Conservation (phyloP, 2,797 vertebrate species). For the Gymnopithys bicolor region DNA sequence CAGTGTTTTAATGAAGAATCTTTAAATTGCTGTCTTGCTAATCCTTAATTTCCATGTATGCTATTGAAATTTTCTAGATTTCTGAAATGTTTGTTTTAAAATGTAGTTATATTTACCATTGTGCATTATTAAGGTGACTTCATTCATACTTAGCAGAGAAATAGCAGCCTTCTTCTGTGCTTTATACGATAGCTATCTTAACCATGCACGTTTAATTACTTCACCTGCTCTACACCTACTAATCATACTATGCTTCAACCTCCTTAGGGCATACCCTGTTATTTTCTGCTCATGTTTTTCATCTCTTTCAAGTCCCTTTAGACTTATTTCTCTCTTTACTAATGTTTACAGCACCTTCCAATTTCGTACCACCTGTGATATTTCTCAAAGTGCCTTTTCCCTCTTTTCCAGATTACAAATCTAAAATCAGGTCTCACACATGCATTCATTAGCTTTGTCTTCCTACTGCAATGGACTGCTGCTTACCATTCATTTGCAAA, state of each 20-base stretch:
- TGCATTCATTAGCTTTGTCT: neutral
- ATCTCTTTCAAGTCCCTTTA: neutral
- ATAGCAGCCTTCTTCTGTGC: neutral
- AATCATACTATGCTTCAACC: neutral
- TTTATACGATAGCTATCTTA: neutral
- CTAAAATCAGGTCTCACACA: neutral
- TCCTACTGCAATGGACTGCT: neutral
- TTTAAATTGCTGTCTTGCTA: neutral
- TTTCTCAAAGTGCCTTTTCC: neutral
- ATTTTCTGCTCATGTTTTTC: constrained; percentile 18
- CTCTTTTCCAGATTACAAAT: neutral
- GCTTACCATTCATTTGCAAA: neutral
- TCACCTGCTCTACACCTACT: neutral
- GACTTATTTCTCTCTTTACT: neutral
- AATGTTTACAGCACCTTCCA: neutral
- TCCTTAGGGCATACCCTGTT: neutral
- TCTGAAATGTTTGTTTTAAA: neutral
- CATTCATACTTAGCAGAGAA: neutral
- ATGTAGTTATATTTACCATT: neutral
- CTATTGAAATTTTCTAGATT: neutral
- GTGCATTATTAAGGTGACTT: neutral
- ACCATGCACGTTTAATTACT: neutral
- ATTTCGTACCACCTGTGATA: constrained; percentile 1
- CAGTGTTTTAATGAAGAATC: neutral
- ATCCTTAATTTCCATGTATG: neutral